Conservation (phyloP, 2,113 vertebrate genomes). For the Hippocampus barbouri region DNA sequence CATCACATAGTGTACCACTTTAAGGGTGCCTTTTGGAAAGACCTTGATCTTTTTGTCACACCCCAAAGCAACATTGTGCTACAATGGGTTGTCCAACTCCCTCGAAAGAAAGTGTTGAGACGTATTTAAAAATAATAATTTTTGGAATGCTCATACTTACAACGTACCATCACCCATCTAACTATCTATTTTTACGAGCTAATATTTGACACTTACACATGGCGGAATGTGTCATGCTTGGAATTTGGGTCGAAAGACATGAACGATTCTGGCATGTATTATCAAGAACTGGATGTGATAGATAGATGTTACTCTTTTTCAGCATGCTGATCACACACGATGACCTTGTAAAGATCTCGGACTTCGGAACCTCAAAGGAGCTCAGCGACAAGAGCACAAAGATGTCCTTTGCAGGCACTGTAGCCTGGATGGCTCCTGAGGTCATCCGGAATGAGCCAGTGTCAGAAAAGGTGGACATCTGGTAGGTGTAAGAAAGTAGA, state of each 20-base stretch:
- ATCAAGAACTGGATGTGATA: no score
- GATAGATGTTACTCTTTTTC: conserved; percentile 10
- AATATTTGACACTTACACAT: background rate
- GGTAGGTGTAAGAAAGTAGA: conserved; percentile 70
- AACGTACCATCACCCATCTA: background rate
- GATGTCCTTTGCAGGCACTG: conserved; percentile 97
- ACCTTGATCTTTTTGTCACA: background rate
- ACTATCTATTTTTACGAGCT: background rate
- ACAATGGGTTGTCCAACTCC: background rate
- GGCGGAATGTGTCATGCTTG: background rate
- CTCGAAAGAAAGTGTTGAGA: background rate
- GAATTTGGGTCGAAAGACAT: background rate
- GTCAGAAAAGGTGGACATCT: conserved; percentile 98
- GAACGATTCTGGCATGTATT: background rate
- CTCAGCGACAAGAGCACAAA: conserved; percentile 98
- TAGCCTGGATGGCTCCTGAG: conserved; percentile 98
- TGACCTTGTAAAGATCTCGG: conserved; percentile 97
- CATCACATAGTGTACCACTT: background rate
- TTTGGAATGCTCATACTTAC: no score
- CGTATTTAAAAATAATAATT: background rate
- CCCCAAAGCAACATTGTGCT: background rate
- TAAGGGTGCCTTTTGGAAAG: background rate
- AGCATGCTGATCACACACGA: conserved; percentile 99
- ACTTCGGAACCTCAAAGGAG: conserved; percentile 96
- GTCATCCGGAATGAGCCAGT: conserved; percentile 97